Evolutionary conservation across 1,140 invertebrate species (phyloP).

Genomic region (Ips typographus): DNA sequence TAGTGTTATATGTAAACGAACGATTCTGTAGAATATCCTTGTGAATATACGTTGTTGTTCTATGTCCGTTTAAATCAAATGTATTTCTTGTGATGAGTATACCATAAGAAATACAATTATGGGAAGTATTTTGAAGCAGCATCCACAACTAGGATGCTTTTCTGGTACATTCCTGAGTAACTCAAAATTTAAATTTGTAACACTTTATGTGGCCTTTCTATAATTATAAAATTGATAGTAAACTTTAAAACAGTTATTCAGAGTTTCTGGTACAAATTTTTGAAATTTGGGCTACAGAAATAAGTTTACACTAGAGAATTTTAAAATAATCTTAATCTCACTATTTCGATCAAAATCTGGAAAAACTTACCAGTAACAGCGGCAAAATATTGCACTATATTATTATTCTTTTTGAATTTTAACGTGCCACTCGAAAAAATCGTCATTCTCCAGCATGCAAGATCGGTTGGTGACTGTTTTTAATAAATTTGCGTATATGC

Average conservation of each 20-base stretch:
- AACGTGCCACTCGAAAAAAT: constrained; percentile 20
- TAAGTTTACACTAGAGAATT: too few species aligned
- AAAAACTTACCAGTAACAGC: constrained; percentile 28
- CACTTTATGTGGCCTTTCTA: too few species aligned
- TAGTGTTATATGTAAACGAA: too few species aligned
- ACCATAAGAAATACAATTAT: constrained; percentile 1
- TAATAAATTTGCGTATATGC: constrained; percentile 24
- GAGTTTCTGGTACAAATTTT: not conserved
- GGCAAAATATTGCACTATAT: constrained; percentile 26
- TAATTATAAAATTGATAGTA: too few species aligned
- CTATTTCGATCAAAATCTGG: not conserved
- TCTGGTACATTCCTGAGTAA: too few species aligned
- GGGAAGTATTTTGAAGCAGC: too few species aligned
- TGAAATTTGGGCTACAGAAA: too few species aligned
- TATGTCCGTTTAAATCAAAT: not conserved
- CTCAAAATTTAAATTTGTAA: too few species aligned
- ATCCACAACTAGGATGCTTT: too few species aligned
- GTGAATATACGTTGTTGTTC: too few species aligned
- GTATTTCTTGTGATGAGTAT: not conserved
- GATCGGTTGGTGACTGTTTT: constrained; percentile 2
- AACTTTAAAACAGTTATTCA: not conserved
- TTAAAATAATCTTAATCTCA: too few species aligned
- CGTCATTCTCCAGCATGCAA: constrained; percentile 13
- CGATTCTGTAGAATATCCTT: too few species aligned
- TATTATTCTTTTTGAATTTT: constrained; percentile 8